Percentiles rank a stretch among this genome's conserved stretches.
Conservation (phyloP, 2,797 vertebrate genomes). For the Anableps anableps region DNA sequence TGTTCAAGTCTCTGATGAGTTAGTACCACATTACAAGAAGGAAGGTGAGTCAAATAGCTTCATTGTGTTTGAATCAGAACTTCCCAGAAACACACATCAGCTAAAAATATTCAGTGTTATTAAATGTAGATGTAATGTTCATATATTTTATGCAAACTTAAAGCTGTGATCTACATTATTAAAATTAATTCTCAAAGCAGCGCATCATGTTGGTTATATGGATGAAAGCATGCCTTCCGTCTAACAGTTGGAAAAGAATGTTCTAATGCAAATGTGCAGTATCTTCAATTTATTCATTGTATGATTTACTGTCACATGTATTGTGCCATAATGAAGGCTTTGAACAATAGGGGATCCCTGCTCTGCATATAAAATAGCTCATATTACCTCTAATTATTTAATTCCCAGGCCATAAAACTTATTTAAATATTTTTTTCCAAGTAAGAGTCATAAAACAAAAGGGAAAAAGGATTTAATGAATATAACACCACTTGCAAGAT, state of each 20-base stretch:
- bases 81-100: conserved; percentile 25
- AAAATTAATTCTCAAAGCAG: conserved; percentile 17
- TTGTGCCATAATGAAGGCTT: not conserved
- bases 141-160: conserved; percentile 11
- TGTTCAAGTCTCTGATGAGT: conserved; percentile 78
- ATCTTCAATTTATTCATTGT: conserved; percentile 6
- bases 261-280: conserved; percentile 2
- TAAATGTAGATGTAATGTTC: conserved; percentile 15
- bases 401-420: not conserved
- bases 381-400: conserved; percentile 7
- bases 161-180: conserved; percentile 27
- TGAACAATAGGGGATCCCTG: not conserved
- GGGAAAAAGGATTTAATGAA: conserved; percentile 5
- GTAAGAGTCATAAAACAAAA: not conserved
- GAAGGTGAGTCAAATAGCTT: conserved; percentile 82
- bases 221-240: not conserved
- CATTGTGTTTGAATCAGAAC: conserved; percentile 20
- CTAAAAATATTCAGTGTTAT: conserved; percentile 30
- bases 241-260: not conserved
- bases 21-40: conserved; percentile 75
- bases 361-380: conserved; percentile 10
- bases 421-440: not conserved
- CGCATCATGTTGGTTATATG: conserved; percentile 11
- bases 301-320: conserved; percentile 7
- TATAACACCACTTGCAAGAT: not conserved